A percentile compares a stretch with the other conserved stretches of the same genome.
These are phyloP conservation scores for Anadara kagoshimensis DNA, from an alignment of 1,140 invertebrate species.

Conservation along the genomic window DNA sequence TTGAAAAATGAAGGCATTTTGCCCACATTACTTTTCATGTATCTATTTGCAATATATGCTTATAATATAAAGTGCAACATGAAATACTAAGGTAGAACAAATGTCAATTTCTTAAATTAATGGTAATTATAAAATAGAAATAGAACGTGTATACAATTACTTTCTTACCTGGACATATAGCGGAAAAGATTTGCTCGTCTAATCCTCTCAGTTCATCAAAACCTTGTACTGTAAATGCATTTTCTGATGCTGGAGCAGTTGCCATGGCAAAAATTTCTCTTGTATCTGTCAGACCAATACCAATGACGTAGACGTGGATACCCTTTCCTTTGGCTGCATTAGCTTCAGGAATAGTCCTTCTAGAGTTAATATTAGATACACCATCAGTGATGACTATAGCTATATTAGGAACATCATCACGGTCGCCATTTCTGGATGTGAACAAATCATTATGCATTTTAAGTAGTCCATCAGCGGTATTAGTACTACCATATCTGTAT, in stretches of 20 bases:
- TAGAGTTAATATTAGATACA: slow-evolving; percentile 59
- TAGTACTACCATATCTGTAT: slow-evolving; percentile 56
- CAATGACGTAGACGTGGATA: slow-evolving; percentile 61
- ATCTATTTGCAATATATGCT: too few species aligned
- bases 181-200: slow-evolving; percentile 28
- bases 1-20: too few species aligned
- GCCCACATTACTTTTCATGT: too few species aligned
- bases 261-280: slow-evolving; percentile 55
- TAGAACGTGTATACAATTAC: too few species aligned
- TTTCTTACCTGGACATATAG: slow-evolving; percentile 40
- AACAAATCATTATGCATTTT: slow-evolving; percentile 52
- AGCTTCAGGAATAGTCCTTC: slow-evolving; percentile 57
- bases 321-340: slow-evolving; percentile 31
- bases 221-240: slow-evolving; percentile 53
- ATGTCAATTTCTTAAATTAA: too few species aligned
- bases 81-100: too few species aligned
- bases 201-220: slow-evolving; percentile 47
- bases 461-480: slow-evolving; percentile 55
- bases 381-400: slow-evolving; percentile 62
- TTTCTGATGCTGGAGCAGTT: slow-evolving; percentile 37
- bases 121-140: too few species aligned
- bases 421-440: slow-evolving; percentile 52
- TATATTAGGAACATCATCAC: slow-evolving; percentile 54
- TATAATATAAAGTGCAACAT: too few species aligned
- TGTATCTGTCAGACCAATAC: slow-evolving; percentile 56